A percentile compares a stretch with the other conserved stretches of the same genome.
Evolutionary conservation across 2,113 vertebrate genomes (phyloP).

Genomic region (Zeus faber): DNA sequence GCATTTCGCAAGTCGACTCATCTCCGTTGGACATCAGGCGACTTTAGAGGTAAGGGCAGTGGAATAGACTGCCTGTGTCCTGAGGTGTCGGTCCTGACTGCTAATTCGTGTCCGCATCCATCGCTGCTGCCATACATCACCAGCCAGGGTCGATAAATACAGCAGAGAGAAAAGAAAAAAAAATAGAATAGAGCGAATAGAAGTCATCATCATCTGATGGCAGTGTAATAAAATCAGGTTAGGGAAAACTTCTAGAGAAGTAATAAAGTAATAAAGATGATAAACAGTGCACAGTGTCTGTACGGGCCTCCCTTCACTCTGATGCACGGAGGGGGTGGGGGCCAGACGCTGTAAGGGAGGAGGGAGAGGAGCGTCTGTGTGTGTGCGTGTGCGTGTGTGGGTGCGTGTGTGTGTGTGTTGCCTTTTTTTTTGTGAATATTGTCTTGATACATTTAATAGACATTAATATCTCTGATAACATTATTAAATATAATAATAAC

Average conservation of each 20-base stretch:
- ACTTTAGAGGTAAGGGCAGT: neutral
- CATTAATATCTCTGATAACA: too few relatives aligned
- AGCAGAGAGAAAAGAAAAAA: conserved; percentile 41
- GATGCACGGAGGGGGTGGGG: conserved; percentile 50
- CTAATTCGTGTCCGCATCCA: conserved; percentile 31
- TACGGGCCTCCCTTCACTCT: conserved; percentile 54
- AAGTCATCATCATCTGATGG: conserved; percentile 72
- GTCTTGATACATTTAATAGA: too few relatives aligned
- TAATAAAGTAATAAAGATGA: conserved; percentile 75
- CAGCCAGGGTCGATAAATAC: conserved; percentile 42
- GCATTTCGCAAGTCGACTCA: too few relatives aligned
- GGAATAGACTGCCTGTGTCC: neutral
- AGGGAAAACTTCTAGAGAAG: conserved; percentile 69
- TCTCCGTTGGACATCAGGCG: too few relatives aligned
- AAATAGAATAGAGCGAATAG: conserved; percentile 57
- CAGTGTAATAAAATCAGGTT: conserved; percentile 72
- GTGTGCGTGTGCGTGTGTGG: conserved; percentile 23
- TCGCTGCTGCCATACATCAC: conserved; percentile 44
- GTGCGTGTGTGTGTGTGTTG: conserved; percentile 5
- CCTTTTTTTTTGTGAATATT: conserved; percentile 23
- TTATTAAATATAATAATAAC: too few relatives aligned
- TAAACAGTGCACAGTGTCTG: conserved; percentile 62
- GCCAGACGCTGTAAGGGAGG: conserved; percentile 52
- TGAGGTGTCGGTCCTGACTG: too few relatives aligned
- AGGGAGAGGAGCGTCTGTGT: conserved; percentile 39